A percentile compares a stretch with the other conserved stretches of the same genome.
Conservation (phyloP, 2,888 invertebrate species). For the Heliconius aoede region DNA sequence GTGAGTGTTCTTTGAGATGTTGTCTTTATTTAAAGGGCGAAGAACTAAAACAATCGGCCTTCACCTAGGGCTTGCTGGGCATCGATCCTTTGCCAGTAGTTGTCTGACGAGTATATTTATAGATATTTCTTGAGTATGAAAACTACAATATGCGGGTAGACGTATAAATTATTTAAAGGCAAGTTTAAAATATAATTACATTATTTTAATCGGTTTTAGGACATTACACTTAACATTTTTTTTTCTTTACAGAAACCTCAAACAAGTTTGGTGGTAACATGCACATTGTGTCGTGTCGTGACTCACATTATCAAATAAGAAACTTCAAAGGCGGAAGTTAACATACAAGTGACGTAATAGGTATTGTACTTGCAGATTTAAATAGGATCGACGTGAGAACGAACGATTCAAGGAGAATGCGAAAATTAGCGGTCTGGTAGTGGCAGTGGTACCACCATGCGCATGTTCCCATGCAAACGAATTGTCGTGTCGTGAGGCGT, state of each 20-base stretch:
- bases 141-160: slow-evolving; percentile 48
- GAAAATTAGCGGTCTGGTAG: slow-evolving; percentile 60
- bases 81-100: slow-evolving; percentile 72
- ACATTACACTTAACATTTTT: slow-evolving; percentile 33
- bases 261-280: slow-evolving; percentile 24
- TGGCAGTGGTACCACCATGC: slow-evolving; percentile 56
- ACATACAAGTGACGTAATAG: slow-evolving; percentile 80
- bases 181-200: slow-evolving; percentile 35
- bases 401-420: slow-evolving; percentile 76
- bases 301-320: slow-evolving; percentile 78
- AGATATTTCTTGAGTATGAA: slow-evolving; percentile 65
- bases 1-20: slow-evolving; percentile 59
- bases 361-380: slow-evolving; percentile 80
- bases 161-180: neutral
- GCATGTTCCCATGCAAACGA: slow-evolving; percentile 71
- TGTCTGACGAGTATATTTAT: slow-evolving; percentile 77
- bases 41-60: slow-evolving; percentile 74
- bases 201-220: slow-evolving; percentile 15
- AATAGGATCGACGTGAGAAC: slow-evolving; percentile 80
- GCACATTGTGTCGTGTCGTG: slow-evolving; percentile 73
- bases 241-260: slow-evolving; percentile 4
- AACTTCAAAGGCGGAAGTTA: slow-evolving; percentile 81
- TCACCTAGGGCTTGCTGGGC: slow-evolving; percentile 76
- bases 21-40: slow-evolving; percentile 62
- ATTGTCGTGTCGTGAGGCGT: slow-evolving; percentile 70